Conservation (phyloP, 1,140 invertebrate genomes). For the Zaprionus africanus region DNA sequence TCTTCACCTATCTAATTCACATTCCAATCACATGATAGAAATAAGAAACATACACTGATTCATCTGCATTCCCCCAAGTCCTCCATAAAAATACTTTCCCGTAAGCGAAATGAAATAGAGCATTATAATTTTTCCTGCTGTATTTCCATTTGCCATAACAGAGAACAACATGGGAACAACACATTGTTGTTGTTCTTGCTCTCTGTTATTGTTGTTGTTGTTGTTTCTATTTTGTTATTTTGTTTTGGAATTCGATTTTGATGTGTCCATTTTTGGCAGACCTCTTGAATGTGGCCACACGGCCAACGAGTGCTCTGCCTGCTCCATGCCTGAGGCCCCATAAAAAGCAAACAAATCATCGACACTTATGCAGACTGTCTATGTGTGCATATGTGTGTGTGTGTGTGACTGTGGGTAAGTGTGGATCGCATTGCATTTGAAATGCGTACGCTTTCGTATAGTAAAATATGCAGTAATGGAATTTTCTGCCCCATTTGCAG, state of each 20-base stretch:
- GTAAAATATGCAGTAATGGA: constrained; percentile 44
- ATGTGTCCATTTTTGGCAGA: constrained; percentile 40
- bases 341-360: constrained; percentile 13
- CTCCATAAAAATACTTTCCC: constrained; percentile 2
- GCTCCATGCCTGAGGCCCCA: constrained; percentile 1
- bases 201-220: constrained; percentile 1
- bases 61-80: background rate
- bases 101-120: background rate
- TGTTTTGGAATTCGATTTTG: constrained; percentile 25
- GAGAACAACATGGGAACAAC: background rate
- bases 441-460: constrained; percentile 30
- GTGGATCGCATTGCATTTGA: constrained; percentile 45
- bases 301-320: background rate
- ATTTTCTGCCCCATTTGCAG: constrained; percentile 47
- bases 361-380: constrained; percentile 24
- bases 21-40: background rate
- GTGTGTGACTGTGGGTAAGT: background rate
- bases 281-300: constrained; percentile 25
- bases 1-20: background rate
- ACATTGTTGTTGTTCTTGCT: background rate
- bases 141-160: constrained; percentile 3
- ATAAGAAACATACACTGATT: background rate
- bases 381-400: background rate
- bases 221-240: constrained; percentile 19
- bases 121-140: constrained; percentile 6